phyloP scores from a whole-genome alignment of 1,140 invertebrate genomes.

The Eueides isabella region DNA sequence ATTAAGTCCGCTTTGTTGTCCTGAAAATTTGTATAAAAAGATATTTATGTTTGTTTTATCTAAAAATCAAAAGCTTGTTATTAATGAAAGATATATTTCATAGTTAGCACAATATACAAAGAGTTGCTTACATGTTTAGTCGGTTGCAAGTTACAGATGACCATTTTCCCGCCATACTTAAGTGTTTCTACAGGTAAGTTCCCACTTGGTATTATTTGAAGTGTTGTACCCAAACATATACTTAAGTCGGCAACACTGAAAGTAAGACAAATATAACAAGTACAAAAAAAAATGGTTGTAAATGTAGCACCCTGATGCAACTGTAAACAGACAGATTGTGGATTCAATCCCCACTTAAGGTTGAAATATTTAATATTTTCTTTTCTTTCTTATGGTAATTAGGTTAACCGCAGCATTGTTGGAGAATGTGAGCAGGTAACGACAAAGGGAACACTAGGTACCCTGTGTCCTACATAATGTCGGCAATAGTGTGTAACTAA shows the following conservation, averaged over 20 bases:
- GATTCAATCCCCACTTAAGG: no score
- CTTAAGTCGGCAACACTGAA: conserved; percentile 91
- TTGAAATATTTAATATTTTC: no score
- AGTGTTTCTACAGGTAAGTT: conserved; percentile 95
- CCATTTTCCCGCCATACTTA: conserved; percentile 93
- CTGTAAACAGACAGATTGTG: no score
- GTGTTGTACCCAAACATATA: conserved; percentile 96
- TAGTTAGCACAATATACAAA: not conserved
- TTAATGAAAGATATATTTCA: not conserved
- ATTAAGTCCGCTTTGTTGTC: conserved; percentile 96
- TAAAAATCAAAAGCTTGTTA: not conserved
- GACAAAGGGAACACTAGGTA: no score
- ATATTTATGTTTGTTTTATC: not conserved
- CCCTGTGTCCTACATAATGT: no score
- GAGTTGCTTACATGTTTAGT: conserved; percentile 94
- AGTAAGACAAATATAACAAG: conserved; percentile 11
- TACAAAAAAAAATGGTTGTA: not conserved
- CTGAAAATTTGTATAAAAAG: conserved; percentile 79
- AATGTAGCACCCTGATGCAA: no score
- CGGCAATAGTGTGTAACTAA: no score
- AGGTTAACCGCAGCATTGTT: no score
- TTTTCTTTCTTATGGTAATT: no score
- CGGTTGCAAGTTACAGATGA: conserved; percentile 97
- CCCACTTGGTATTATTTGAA: conserved; percentile 98
- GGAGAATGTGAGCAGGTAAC: no score